phyloP scores from a whole-genome alignment of 2,113 vertebrate species.

The Nannobrachium achirus region DNA sequence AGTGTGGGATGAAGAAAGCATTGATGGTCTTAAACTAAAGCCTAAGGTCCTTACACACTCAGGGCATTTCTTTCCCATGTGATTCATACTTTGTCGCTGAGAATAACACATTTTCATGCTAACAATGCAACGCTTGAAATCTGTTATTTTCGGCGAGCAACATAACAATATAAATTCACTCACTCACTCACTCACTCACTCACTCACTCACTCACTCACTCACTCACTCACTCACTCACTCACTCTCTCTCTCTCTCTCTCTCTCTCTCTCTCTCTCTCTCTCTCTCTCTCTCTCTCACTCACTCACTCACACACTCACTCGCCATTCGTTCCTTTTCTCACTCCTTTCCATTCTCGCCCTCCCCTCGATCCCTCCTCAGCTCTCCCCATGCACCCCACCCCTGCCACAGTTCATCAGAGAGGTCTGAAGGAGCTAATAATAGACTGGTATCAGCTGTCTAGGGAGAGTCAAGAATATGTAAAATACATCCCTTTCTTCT shows the following conservation, averaged over 20 bases:
- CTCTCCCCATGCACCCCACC: neutral
- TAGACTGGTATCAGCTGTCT: constrained; percentile 58
- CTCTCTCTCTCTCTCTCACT: constrained; percentile 16
- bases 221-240: neutral
- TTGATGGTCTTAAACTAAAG: constrained; percentile 34
- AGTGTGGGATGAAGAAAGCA: constrained; percentile 24
- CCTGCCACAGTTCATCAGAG: constrained; percentile 44
- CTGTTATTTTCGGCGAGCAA: too few species aligned
- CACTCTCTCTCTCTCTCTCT: constrained; percentile 9
- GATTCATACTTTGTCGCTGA: too few species aligned
- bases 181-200: too few species aligned
- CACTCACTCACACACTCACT: too few species aligned
- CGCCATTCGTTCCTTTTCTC: neutral
- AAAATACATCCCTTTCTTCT: constrained; percentile 66
- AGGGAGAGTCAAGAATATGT: constrained; percentile 70
- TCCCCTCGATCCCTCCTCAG: neutral
- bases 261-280: constrained; percentile 17
- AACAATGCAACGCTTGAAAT: too few species aligned
- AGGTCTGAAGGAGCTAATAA: constrained; percentile 69
- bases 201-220: too few species aligned
- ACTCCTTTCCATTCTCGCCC: neutral
- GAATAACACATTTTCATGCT: too few species aligned
- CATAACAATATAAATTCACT: too few species aligned
- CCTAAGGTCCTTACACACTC: too few species aligned
- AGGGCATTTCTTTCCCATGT: too few species aligned